Evolutionary conservation across 2,113 vertebrate genomes (phyloP).

Genomic region (Platycercus adscitus): DNA sequence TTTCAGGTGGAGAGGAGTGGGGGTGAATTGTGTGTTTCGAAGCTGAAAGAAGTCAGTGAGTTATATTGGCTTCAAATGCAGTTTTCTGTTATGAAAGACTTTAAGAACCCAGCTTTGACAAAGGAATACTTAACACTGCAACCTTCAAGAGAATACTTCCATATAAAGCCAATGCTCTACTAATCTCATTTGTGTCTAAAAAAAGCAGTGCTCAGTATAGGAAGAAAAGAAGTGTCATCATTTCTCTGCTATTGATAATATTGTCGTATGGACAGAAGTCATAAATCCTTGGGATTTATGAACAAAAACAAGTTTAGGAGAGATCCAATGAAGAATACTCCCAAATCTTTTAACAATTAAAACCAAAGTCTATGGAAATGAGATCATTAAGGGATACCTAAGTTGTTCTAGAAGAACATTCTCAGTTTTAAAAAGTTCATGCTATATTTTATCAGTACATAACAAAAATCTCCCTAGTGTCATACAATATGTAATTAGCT

Average conservation of each 20-base stretch:
- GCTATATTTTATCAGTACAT: constrained; percentile 12
- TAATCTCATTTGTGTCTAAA: background rate
- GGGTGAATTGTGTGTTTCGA: background rate
- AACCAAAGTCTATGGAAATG: background rate
- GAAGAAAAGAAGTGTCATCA: background rate
- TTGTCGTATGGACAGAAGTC: background rate
- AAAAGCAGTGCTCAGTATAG: background rate
- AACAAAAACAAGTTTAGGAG: background rate
- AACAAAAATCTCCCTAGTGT: background rate
- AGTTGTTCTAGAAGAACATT: background rate
- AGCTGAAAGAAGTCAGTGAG: background rate
- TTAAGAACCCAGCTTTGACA: background rate
- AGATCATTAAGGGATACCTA: background rate
- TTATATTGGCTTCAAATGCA: background rate
- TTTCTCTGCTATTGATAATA: background rate
- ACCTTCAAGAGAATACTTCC: background rate
- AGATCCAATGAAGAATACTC: background rate
- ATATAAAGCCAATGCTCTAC: background rate
- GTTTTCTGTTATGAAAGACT: background rate
- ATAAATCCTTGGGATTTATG: background rate
- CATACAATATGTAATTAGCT: background rate
- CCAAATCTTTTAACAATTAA: background rate
- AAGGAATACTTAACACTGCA: background rate
- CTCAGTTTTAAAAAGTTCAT: background rate
- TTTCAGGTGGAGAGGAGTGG: background rate